A percentile compares a stretch with the other conserved stretches of the same genome.
Evolutionary conservation across 2,797 vertebrate genomes (phyloP).

Genomic region (Xenopus petersii): DNA sequence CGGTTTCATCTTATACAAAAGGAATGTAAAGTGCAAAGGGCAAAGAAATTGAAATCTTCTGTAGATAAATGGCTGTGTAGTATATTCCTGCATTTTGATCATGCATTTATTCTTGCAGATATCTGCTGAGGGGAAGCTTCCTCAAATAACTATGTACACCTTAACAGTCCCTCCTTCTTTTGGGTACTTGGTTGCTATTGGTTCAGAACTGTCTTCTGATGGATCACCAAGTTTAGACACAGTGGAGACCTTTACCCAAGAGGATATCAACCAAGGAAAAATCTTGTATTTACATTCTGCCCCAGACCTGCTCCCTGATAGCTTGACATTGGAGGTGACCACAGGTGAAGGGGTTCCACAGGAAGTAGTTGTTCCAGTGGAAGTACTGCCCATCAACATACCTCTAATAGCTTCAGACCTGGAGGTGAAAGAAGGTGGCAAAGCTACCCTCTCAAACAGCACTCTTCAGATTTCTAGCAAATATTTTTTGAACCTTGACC

Average conservation of each 20-base stretch:
- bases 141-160: constrained; percentile 81
- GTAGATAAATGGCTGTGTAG: too few species aligned
- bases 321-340: constrained; percentile 76
- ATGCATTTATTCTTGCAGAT: constrained; percentile 65
- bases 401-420: constrained; percentile 78
- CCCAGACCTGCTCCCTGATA: constrained; percentile 66
- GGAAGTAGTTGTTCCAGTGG: constrained; percentile 70
- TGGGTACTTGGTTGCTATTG: constrained; percentile 82
- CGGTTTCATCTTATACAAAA: too few species aligned
- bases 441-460: constrained; percentile 61
- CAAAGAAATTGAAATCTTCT: too few species aligned
- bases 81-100: too few species aligned
- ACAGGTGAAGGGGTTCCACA: constrained; percentile 73
- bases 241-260: constrained; percentile 85
- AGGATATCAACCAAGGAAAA: constrained; percentile 76
- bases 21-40: too few species aligned
- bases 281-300: constrained; percentile 82
- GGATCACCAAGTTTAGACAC: constrained; percentile 72
- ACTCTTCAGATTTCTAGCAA: constrained; percentile 74
- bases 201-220: constrained; percentile 55
- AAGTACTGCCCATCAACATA: constrained; percentile 75
- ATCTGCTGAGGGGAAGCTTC: constrained; percentile 76
- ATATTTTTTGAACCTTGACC: constrained; percentile 67
- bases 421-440: constrained; percentile 75
- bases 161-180: constrained; percentile 72